phyloP scores from a whole-genome alignment of 1,140 invertebrate genomes.

The Drosophila insularis region DNA sequence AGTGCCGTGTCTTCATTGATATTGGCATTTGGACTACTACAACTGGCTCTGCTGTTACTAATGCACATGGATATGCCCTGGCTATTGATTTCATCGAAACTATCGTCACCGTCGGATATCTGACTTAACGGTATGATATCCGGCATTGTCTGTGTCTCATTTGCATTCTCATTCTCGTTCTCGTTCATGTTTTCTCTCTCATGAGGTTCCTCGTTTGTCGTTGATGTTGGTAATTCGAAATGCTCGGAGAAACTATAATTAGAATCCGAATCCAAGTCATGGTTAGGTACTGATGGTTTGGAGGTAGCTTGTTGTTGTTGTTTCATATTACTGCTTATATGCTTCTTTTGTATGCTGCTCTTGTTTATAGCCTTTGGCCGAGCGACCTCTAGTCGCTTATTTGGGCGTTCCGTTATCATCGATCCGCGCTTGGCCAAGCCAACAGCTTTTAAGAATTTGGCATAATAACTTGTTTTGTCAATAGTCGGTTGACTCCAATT shows the following conservation, averaged over 20 bases:
- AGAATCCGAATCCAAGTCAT: constrained; percentile 73
- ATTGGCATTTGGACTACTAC: not conserved
- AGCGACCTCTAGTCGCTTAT: not conserved
- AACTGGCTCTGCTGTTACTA: constrained; percentile 22
- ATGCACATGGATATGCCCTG: constrained; percentile 72
- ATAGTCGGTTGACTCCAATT: constrained; percentile 50
- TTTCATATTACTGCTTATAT: constrained; percentile 34
- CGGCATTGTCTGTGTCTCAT: constrained; percentile 34
- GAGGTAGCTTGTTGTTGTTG: not conserved
- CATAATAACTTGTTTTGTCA: constrained; percentile 60
- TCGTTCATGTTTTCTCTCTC: not conserved
- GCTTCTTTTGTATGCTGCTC: constrained; percentile 34
- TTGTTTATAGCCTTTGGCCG: not conserved
- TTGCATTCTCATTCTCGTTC: constrained; percentile 30
- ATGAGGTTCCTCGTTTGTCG: constrained; percentile 27
- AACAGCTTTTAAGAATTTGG: constrained; percentile 56
- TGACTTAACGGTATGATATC: constrained; percentile 66
- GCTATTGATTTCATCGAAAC: constrained; percentile 10
- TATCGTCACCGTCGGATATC: constrained; percentile 6
- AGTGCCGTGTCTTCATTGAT: not conserved
- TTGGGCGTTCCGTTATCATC: not conserved
- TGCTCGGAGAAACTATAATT: constrained; percentile 82
- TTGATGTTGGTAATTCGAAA: constrained; percentile 67
- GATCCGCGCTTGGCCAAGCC: constrained; percentile 28
- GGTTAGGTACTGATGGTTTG: constrained; percentile 3